Conservation (phyloP, 1,140 invertebrate genomes). For the Phenacoccus solenopsis region DNA sequence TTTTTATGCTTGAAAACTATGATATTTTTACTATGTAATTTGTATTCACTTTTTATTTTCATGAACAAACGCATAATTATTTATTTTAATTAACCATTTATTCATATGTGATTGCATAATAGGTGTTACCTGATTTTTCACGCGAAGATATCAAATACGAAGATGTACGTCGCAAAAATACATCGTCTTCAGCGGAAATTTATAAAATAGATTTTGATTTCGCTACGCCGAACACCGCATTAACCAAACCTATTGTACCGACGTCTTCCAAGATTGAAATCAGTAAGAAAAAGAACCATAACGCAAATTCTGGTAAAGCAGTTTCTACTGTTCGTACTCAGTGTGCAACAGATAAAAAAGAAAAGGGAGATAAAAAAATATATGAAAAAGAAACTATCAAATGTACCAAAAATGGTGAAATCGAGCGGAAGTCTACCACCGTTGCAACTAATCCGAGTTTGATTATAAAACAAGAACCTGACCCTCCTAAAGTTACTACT, state of each 20-base stretch:
- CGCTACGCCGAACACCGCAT: not conserved
- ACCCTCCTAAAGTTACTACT: not conserved
- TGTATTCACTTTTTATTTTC: no score
- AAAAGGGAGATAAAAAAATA: not conserved
- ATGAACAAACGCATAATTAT: no score
- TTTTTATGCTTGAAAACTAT: not conserved
- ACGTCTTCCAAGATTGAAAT: not conserved
- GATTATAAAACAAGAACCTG: not conserved
- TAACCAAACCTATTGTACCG: not conserved
- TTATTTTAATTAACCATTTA: no score
- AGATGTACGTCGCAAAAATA: not conserved
- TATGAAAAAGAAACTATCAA: not conserved
- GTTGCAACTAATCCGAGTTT: not conserved
- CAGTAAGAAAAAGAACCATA: not conserved
- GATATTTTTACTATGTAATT: no score
- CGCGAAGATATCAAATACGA: not conserved
- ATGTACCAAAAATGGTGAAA: not conserved
- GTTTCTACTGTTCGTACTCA: not conserved
- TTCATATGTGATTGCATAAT: no score
- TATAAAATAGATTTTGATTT: constrained; percentile 4
- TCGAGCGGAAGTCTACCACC: not conserved
- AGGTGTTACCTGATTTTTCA: constrained; percentile 1
- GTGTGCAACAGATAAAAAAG: not conserved
- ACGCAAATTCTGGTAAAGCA: not conserved
- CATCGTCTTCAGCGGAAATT: not conserved